A percentile compares a stretch with the other conserved stretches of the same genome.
phyloP scores from a whole-genome alignment of 2,113 vertebrate genomes.

The Tetraodon nigroviridis region DNA sequence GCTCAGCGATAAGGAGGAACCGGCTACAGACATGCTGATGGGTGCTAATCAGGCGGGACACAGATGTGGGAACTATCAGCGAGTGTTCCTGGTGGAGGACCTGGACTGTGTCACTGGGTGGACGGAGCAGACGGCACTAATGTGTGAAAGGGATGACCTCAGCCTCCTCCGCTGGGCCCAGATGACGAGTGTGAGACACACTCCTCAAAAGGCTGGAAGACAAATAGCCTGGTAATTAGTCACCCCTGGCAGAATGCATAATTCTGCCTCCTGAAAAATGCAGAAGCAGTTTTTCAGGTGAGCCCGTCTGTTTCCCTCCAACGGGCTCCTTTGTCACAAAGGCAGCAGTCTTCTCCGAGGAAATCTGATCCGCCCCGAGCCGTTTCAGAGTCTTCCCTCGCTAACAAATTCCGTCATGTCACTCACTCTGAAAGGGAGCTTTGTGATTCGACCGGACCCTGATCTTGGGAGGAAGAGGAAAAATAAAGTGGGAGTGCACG shows the following conservation, averaged over 20 bases:
- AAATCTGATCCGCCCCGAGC: constrained; percentile 53
- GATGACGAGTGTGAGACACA: constrained; percentile 31
- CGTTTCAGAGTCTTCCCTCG: constrained; percentile 55
- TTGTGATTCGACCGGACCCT: constrained; percentile 65
- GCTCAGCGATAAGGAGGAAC: constrained; percentile 52
- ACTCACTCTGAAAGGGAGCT: constrained; percentile 66
- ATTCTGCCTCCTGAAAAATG: constrained; percentile 22
- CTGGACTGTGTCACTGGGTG: constrained; percentile 56
- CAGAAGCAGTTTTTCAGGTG: constrained; percentile 10
- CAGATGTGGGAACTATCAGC: constrained; percentile 52
- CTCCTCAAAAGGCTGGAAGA: constrained; percentile 17
- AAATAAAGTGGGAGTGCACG: constrained; percentile 43
- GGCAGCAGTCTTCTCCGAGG: constrained; percentile 28
- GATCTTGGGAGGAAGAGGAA: constrained; percentile 35
- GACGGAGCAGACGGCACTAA: constrained; percentile 46
- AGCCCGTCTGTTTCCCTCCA: constrained; percentile 19
- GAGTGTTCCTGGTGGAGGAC: constrained; percentile 37
- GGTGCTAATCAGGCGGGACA: constrained; percentile 52
- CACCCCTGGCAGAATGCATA: constrained; percentile 15
- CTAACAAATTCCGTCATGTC: constrained; percentile 68
- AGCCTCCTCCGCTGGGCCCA: constrained; percentile 18
- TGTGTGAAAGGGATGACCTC: constrained; percentile 64
- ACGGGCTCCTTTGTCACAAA: constrained; percentile 29
- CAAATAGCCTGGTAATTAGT: constrained; percentile 26
- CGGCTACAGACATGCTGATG: constrained; percentile 31